phyloP scores from a whole-genome alignment of 2,888 invertebrate genomes.

The Agrotis segetum region DNA sequence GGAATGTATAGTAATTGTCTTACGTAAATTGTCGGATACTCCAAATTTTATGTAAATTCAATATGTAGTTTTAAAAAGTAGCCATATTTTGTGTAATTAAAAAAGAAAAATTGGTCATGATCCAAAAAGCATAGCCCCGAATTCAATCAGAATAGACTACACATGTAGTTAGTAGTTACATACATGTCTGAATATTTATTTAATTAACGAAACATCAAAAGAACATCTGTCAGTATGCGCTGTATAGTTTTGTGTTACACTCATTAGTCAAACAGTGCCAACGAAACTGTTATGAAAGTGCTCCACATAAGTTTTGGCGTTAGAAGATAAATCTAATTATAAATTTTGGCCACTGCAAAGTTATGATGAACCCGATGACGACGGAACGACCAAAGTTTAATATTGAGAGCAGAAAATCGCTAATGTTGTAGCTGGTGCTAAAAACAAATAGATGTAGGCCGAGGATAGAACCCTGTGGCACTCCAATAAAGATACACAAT shows the following conservation, averaged over 20 bases:
- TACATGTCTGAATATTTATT: conserved; percentile 32
- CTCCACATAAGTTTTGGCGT: conserved; percentile 78
- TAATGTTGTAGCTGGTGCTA: conserved; percentile 21
- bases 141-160: conserved; percentile 20
- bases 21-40: not conserved
- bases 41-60: not conserved
- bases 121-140: conserved; percentile 6
- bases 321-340: conserved; percentile 76
- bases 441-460: not conserved
- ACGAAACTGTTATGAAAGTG: conserved; percentile 77
- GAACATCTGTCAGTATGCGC: conserved; percentile 58
- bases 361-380: conserved; percentile 63
- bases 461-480: conserved; percentile 28
- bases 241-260: conserved; percentile 66
- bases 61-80: not conserved
- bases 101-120: not conserved
- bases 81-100: not conserved
- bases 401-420: conserved; percentile 57
- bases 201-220: conserved; percentile 54
- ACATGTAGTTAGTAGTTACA: not conserved
- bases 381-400: conserved; percentile 37
- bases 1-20: too few relatives aligned
- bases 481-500: conserved; percentile 32
- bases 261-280: conserved; percentile 76
- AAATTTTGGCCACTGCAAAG: conserved; percentile 78